Conservation (phyloP, 2,888 invertebrate species). For the Plagodis pulveraria region DNA sequence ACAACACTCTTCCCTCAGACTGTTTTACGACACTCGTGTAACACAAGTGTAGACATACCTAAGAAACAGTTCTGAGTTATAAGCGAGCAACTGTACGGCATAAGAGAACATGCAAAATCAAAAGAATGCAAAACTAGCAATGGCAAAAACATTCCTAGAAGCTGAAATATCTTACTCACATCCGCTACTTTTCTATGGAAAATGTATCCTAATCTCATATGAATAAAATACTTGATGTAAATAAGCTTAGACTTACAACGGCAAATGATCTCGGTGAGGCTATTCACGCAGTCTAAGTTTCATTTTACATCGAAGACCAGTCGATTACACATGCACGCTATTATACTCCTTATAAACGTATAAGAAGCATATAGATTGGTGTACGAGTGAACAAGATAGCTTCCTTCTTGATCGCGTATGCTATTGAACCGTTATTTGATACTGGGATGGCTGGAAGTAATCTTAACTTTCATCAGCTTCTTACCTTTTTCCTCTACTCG, state of each 20-base stretch:
- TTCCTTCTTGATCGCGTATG: constrained; percentile 4
- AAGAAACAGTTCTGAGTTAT: background rate
- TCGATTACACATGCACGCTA: constrained; percentile 34
- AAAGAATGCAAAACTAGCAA: constrained; percentile 16
- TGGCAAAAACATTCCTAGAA: constrained; percentile 36
- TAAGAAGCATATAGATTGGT: constrained; percentile 10
- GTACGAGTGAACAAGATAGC: constrained; percentile 14
- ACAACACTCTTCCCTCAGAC: too few relatives aligned
- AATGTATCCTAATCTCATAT: constrained; percentile 27
- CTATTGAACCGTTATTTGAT: constrained; percentile 7
- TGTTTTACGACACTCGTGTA: too few relatives aligned
- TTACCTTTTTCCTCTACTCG: too few relatives aligned
- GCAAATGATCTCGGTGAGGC: constrained; percentile 25
- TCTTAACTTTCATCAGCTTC: background rate
- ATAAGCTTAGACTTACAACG: constrained; percentile 7
- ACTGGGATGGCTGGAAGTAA: constrained; percentile 3
- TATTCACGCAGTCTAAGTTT: constrained; percentile 36
- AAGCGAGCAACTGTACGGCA: constrained; percentile 3
- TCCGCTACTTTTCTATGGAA: constrained; percentile 20
- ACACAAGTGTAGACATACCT: too few relatives aligned
- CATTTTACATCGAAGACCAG: constrained; percentile 41
- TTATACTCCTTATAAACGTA: constrained; percentile 27
- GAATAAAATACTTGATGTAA: constrained; percentile 25
- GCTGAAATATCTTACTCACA: constrained; percentile 18
- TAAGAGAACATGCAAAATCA: constrained; percentile 5